Evolutionary conservation across 2,888 invertebrate genomes (phyloP), one percentile per base, ranked within the genome.

Genomic region (Euproctis similis): DNA sequence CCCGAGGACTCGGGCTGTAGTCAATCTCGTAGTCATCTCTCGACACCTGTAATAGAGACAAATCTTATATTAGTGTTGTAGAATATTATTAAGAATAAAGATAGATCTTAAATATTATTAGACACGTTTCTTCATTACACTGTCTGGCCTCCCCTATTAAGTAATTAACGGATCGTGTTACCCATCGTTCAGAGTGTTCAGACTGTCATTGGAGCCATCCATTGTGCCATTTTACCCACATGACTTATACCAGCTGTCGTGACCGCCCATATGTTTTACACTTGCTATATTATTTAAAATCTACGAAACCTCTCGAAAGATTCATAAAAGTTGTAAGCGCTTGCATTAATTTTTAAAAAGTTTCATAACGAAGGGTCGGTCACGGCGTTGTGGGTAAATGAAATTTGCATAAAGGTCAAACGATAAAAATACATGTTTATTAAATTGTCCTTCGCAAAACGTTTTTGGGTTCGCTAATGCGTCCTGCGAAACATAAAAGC

Each of bases 21-120:
- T 80, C 80, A 18, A 72, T 53, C 40, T 81, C 82, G 60, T 77
- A 78, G 57, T 82, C 82, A 37, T 84, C 84, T 46, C 81, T 59
- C 48, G 84, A 82, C 56, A 82, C 74, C 84, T 82, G 81, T 27
- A 77, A 75, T 42, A 27, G 49, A 63, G 31, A 64, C 31, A 57
- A 61, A 49, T 48, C 34, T 42, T 24, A 28, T 9, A 37, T 50
- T 16, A 50, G 39, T 18, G 12, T 28, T 27, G 31, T 23, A 40
- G 28, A 47, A 47, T 33, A 39, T 37, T 27, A 47, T 45, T 47
- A 53, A 63, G 69, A 57, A 57, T 45, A 47, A 33, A 53, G 62
- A 66, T 68, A 66, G n/a, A 59, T 58, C 46, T 39, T 39, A 61
- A 69, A 59, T 62, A 63, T 49, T 60, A 54, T 63, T 69, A 65